These are phyloP conservation scores for Pelvicachromis taeniatus DNA, from an alignment of 2,113 vertebrate species.

Conservation along the genomic window DNA sequence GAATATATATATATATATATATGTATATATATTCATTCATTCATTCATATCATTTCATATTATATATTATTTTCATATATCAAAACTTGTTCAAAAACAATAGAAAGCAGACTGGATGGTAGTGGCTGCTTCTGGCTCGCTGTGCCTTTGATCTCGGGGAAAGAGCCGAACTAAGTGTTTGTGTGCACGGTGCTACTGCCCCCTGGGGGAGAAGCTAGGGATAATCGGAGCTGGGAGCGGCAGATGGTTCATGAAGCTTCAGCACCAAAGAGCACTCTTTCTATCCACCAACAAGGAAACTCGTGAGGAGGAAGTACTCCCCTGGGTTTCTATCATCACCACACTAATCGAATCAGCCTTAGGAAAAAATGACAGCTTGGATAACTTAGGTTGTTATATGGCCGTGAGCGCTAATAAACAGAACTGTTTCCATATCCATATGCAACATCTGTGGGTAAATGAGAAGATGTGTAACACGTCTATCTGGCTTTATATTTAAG, in stretches of 20 bases:
- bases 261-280: slow-evolving; percentile 41
- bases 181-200: slow-evolving; percentile 64
- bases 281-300: slow-evolving; percentile 46
- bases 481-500: background rate
- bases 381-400: slow-evolving; percentile 34
- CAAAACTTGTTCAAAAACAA: slow-evolving; percentile 34
- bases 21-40: background rate
- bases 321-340: slow-evolving; percentile 55
- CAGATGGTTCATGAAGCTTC: slow-evolving; percentile 50
- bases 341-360: slow-evolving; percentile 53
- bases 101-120: slow-evolving; percentile 7
- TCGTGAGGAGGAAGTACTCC: slow-evolving; percentile 45
- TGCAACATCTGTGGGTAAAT: slow-evolving; percentile 11
- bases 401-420: slow-evolving; percentile 24
- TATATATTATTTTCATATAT: too few species aligned
- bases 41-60: too few species aligned
- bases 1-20: background rate
- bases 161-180: background rate
- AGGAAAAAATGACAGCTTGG: slow-evolving; percentile 27
- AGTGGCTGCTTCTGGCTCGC: slow-evolving; percentile 13
- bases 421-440: slow-evolving; percentile 8
- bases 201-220: slow-evolving; percentile 50
- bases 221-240: slow-evolving; percentile 28
- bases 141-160: slow-evolving; percentile 41
- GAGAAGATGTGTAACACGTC: background rate